Conservation (phyloP, 2,797 vertebrate species). For the Rhabdophis nuchalis region DNA sequence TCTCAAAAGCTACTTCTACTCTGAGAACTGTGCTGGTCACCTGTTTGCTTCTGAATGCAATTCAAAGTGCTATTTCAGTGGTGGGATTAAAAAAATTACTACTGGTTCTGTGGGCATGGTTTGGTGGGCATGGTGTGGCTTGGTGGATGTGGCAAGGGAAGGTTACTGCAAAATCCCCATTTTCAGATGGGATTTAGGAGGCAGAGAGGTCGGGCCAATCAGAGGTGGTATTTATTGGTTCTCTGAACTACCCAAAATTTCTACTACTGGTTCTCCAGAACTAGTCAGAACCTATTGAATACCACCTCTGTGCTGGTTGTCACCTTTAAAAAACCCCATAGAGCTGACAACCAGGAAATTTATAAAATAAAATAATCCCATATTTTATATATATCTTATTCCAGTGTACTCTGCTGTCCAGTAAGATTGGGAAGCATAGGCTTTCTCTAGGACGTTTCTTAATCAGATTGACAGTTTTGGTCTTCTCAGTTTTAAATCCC, state of each 20-base stretch:
- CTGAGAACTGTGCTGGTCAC: background rate
- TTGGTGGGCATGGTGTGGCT: too few species aligned
- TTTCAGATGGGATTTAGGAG: too few species aligned
- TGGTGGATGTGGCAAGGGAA: too few species aligned
- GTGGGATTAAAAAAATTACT: too few species aligned
- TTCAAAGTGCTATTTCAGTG: background rate
- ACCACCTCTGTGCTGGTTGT: background rate
- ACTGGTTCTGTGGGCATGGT: too few species aligned
- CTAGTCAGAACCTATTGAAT: too few species aligned
- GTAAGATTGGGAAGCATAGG: background rate
- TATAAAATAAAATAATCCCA: background rate
- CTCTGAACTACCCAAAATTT: too few species aligned
- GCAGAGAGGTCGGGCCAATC: too few species aligned
- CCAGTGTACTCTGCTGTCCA: background rate
- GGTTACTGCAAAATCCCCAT: too few species aligned
- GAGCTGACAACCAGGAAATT: background rate
- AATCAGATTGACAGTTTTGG: background rate
- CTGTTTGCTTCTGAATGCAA: background rate
- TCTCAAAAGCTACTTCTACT: background rate
- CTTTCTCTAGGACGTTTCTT: background rate
- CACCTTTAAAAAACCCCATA: background rate
- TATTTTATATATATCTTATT: background rate
- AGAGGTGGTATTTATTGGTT: too few species aligned
- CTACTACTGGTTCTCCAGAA: too few species aligned
- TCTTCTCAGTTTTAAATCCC: background rate